Base-by-base conservation (phyloP, 2,888 invertebrate species). In the Oxytorus armatus region DNA sequence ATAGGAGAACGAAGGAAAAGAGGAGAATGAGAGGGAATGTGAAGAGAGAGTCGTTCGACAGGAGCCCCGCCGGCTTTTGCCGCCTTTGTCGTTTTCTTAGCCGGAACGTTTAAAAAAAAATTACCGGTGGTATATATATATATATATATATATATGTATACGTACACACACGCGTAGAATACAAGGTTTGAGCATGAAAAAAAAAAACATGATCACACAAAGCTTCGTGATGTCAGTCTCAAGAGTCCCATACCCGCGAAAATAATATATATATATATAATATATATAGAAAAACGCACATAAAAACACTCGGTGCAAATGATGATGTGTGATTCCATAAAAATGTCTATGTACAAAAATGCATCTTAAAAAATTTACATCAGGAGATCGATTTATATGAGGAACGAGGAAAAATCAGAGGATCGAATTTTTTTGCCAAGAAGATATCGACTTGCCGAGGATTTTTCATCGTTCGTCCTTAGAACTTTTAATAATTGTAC, bases 11-110 rank as follows among this genome's bases (percentile, higher is more conserved):
- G 61, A 47, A 59, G 72, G 51, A 57, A 39, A 47, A 59, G 72
- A 44, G 51, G 29, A 33, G 47, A 66, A 49, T 16, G 77, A 72
- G 77, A 61, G 81, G 82, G 75, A 63, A 55, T 14, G 63, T 55
- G 53, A 72, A 29, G 76, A 80, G 68, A 29, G 76, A 80, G 68
- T 80, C 72, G 76, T 77, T 80, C 55, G 72, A 80, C 73, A 77
- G 76, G 61, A 80, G 80, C 80, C 73, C 76, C 72, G 68, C 72
- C 80, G 80, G 80, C 80, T 73, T 80, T 77, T 66, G 76, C 80
- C 76, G 76, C 80, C 68, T 76, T 79, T 73, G 80, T 77, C 76
- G 72, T 77, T 77, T 63, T 73, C 76, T 73, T 55, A 63, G 61
- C 66, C 76, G 79, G 69, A 72, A 59, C 53, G 76, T 77, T 80